Evolutionary conservation across 2,888 invertebrate genomes (phyloP).

Genomic region (Dolomedes plantarius): DNA sequence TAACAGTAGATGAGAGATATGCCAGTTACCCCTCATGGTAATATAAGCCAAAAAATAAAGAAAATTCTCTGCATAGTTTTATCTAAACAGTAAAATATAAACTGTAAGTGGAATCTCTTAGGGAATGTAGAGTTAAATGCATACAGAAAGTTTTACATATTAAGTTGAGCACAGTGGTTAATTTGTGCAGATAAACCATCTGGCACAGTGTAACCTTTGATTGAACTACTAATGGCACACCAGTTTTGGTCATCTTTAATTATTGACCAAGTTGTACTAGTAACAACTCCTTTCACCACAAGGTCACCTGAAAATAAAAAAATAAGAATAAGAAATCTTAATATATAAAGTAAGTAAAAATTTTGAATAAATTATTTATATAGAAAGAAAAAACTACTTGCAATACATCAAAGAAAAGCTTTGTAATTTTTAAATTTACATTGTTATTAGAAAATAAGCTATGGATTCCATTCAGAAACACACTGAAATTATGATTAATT

Average conservation of each 20-base stretch:
- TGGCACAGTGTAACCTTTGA: conserved; percentile 14
- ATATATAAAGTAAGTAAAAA: too few relatives aligned
- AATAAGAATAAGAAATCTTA: too few relatives aligned
- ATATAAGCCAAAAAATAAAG: conserved; percentile 10
- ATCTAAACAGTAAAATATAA: conserved; percentile 41
- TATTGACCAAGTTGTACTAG: conserved; percentile 27
- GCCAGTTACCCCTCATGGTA: not conserved
- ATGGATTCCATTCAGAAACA: too few relatives aligned
- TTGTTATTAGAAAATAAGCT: too few relatives aligned
- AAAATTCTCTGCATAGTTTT: conserved; percentile 12
- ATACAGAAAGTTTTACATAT: conserved; percentile 24
- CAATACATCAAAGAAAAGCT: too few relatives aligned
- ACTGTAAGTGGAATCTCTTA: not conserved
- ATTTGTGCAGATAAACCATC: not conserved
- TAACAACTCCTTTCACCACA: conserved; percentile 14
- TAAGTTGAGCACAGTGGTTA: conserved; percentile 42
- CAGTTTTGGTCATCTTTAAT: not conserved
- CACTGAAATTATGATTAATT: too few relatives aligned
- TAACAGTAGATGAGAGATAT: not conserved
- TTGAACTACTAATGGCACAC: conserved; percentile 25
- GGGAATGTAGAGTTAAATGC: conserved; percentile 1
- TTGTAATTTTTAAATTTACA: too few relatives aligned
- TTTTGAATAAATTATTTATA: too few relatives aligned
- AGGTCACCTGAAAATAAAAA: conserved; percentile 32
- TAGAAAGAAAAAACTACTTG: too few relatives aligned